A percentile compares a stretch with the other conserved stretches of the same genome.
phyloP scores from a whole-genome alignment of 2,888 invertebrate species.

The Petrolisthes cinctipes region DNA sequence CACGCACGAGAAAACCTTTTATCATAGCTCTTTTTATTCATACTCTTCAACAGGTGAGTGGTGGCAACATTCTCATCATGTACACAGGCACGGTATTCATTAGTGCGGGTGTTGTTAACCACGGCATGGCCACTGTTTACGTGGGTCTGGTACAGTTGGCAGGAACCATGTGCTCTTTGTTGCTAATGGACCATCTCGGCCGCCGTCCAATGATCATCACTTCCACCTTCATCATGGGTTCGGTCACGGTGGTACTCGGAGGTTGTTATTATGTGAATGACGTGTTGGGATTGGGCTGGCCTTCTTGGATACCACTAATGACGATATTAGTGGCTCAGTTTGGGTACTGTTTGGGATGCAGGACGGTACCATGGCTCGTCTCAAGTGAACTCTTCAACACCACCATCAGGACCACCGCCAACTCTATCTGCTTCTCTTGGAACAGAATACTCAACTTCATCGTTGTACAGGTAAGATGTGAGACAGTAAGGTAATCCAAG shows the following conservation, averaged over 20 bases:
- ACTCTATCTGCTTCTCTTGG: slow-evolving; percentile 35
- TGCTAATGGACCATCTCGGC: slow-evolving; percentile 89
- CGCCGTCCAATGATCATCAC: slow-evolving; percentile 88
- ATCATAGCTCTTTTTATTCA: slow-evolving; percentile 87
- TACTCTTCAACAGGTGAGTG: slow-evolving; percentile 95
- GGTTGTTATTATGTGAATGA: slow-evolving; percentile 77
- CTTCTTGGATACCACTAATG: slow-evolving; percentile 81
- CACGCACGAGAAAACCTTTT: slow-evolving; percentile 81
- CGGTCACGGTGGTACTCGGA: slow-evolving; percentile 78
- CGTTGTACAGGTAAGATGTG: slow-evolving; percentile 42
- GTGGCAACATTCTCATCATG: slow-evolving; percentile 95
- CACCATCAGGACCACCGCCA: slow-evolving; percentile 56
- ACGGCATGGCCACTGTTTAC: slow-evolving; percentile 83
- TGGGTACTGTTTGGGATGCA: slow-evolving; percentile 84
- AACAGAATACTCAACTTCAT: slow-evolving; percentile 44
- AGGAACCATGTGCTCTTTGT: slow-evolving; percentile 87
- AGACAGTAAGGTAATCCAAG: too few species aligned
- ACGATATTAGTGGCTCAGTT: slow-evolving; percentile 83
- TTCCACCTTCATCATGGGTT: slow-evolving; percentile 76
- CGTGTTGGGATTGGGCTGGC: slow-evolving; percentile 66
- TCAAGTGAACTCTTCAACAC: slow-evolving; percentile 54
- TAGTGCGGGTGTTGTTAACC: slow-evolving; percentile 83
- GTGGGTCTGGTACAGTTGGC: slow-evolving; percentile 90
- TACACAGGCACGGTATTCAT: slow-evolving; percentile 87
- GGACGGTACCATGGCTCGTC: slow-evolving; percentile 88